Conservation (phyloP, 2,113 vertebrate species). For the Mystacornis crossleyi region DNA sequence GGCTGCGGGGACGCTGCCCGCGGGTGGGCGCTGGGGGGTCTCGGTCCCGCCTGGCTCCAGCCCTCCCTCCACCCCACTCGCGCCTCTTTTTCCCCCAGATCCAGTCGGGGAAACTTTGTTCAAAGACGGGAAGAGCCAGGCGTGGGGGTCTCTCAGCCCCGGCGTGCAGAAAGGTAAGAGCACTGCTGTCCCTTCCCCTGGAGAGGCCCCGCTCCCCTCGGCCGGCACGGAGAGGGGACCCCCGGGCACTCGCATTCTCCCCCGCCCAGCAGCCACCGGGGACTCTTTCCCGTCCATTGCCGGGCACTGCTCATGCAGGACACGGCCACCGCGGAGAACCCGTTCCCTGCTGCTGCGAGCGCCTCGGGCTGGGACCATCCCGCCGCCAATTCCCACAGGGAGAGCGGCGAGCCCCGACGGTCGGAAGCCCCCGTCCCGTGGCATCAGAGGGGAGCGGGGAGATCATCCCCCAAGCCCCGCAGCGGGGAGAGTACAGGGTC, state of each 20-base stretch:
- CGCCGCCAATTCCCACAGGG: background rate
- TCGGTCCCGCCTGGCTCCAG: background rate
- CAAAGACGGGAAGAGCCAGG: conserved; percentile 90
- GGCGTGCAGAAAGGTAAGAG: conserved; percentile 95
- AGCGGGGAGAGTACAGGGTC: background rate
- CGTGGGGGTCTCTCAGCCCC: conserved; percentile 90
- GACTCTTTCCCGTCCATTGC: background rate
- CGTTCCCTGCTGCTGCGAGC: background rate
- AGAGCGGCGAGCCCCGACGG: background rate
- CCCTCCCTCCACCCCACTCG: background rate
- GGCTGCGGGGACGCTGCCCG: conserved; percentile 5
- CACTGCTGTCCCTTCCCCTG: background rate
- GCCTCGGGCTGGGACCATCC: background rate
- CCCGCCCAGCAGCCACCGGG: background rate
- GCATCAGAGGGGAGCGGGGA: background rate
- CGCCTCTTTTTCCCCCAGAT: conserved; percentile 42
- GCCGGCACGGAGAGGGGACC: background rate
- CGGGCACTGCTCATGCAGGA: background rate
- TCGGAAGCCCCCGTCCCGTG: background rate
- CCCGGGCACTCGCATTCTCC: background rate
- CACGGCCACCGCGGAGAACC: background rate
- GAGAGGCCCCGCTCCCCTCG: background rate
- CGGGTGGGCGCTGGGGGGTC: background rate
- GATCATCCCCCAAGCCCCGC: background rate
- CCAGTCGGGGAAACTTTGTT: conserved; percentile 90